Evolutionary conservation across 2,113 vertebrate species (phyloP), one percentile per base, ranked within the genome.

Genomic region (Podarcis raffonei): DNA sequence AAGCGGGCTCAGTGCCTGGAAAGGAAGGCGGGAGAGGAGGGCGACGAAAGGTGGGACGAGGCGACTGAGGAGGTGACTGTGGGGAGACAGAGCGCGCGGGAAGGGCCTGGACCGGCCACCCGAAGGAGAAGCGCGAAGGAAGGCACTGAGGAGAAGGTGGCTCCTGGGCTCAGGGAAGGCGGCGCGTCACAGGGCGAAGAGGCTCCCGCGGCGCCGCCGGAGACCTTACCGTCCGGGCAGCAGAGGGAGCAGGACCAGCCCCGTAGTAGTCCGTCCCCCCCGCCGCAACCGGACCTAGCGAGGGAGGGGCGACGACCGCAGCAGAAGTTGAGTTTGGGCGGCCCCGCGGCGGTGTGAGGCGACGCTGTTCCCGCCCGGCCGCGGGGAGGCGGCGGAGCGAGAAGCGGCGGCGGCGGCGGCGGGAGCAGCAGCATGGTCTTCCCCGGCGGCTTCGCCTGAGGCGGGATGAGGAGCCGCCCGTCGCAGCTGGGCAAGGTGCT

Each of bases 401-500:
- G 13, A 2, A 23, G 32, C 32, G 22, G 74, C 81, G 30, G 5
- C 16, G 39, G 39, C 39, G 25, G 27, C 48, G 16, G 48, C 48
- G 13, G 22, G 37, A 11, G 81, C 65, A 5, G 42, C 68, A 27
- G 48, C 48, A 85, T 85, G 72, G 2, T 39, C 1, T n/a, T 6
- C 32, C 32, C 53, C 22, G 27, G 15, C 66, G 68, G 83, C 68
- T 39, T 30, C 23, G 84, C 30, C 75, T 86, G 85, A 86, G 75
- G 27, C 91, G 91, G 82, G 80, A 94, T 95, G 94, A 48, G 89
- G 89, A 77, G 86, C 87, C 95, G 94, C 92, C 94, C 94, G 81
- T 86, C 92, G 89, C 94, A 94, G 72, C 88, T 93, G 91, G 87
- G 90, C 82, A 92, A 94, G 93, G 92, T 94, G 92, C 91, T 96